These are phyloP conservation scores for Scrobipalpa costella DNA, from an alignment of 2,888 invertebrate genomes.

Conservation along the genomic window DNA sequence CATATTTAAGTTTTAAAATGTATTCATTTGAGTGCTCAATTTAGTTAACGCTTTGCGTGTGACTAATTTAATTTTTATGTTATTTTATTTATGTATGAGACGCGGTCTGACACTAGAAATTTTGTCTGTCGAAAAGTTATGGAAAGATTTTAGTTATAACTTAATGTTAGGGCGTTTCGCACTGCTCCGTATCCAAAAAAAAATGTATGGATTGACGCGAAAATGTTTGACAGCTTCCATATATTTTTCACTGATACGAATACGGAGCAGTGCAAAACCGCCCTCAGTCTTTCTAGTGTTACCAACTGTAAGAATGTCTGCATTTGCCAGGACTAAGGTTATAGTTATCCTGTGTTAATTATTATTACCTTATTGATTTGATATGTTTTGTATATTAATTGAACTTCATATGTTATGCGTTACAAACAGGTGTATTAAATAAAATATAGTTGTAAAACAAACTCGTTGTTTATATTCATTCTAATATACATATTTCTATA, in stretches of 20 bases:
- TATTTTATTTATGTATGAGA: conserved; percentile 24
- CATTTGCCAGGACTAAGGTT: conserved; percentile 55
- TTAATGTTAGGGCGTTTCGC: too few species aligned
- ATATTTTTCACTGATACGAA: too few species aligned
- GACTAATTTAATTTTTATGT: conserved; percentile 41
- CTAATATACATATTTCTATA: not conserved
- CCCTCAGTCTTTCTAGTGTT: conserved; percentile 25
- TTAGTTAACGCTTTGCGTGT: conserved; percentile 58
- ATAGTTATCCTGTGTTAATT: conserved; percentile 66
- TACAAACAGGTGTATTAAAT: conserved; percentile 73
- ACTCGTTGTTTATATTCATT: conserved; percentile 37
- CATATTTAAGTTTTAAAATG: conserved; percentile 36
- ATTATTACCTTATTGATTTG: conserved; percentile 55
- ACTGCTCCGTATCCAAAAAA: too few species aligned
- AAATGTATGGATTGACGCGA: too few species aligned
- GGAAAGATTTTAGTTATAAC: not conserved
- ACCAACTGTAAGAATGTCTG: conserved; percentile 40
- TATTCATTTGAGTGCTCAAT: conserved; percentile 64
- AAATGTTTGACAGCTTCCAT: too few species aligned
- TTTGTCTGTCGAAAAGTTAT: not conserved
- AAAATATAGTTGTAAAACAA: conserved; percentile 71
- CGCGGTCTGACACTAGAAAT: conserved; percentile 7
- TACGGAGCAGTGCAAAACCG: too few species aligned
- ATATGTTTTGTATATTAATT: conserved; percentile 71
- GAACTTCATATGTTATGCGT: conserved; percentile 68